A percentile compares a stretch with the other conserved stretches of the same genome.
Evolutionary conservation across 2,113 vertebrate genomes (phyloP).

Genomic region (Ailurus styani): DNA sequence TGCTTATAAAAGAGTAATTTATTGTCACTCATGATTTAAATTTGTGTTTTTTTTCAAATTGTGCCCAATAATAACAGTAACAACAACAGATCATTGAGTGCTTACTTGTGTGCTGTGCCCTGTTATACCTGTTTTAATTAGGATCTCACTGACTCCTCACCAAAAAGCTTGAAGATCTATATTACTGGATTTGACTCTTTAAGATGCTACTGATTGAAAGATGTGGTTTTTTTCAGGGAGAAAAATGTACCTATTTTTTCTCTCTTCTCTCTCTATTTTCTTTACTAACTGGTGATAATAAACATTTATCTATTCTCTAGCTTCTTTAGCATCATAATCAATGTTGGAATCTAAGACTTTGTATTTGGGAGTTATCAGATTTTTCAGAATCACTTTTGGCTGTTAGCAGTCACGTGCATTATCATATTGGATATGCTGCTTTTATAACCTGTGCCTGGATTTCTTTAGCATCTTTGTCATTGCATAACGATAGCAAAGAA

Average conservation of each 20-base stretch:
- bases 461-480: not conserved
- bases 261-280: not conserved
- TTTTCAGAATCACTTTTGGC: not conserved
- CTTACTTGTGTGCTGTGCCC: not conserved
- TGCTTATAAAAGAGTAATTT: conserved; percentile 11
- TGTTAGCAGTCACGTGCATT: not conserved
- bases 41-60: not conserved
- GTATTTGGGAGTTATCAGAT: not conserved
- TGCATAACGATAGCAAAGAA: not conserved
- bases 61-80: not conserved
- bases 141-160: not conserved
- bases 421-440: not conserved
- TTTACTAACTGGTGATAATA: not conserved
- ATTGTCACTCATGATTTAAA: not conserved
- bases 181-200: not conserved
- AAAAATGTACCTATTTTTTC: not conserved
- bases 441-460: not conserved
- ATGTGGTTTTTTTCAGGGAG: not conserved
- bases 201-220: not conserved
- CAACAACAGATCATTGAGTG: not conserved
- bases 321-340: not conserved
- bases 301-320: not conserved
- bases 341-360: not conserved
- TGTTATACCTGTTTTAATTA: not conserved
- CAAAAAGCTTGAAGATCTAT: not conserved